Evolutionary conservation across 1,140 invertebrate genomes (phyloP), one percentile per base, ranked within the genome.

Genomic region (Temnothorax nylanderi): DNA sequence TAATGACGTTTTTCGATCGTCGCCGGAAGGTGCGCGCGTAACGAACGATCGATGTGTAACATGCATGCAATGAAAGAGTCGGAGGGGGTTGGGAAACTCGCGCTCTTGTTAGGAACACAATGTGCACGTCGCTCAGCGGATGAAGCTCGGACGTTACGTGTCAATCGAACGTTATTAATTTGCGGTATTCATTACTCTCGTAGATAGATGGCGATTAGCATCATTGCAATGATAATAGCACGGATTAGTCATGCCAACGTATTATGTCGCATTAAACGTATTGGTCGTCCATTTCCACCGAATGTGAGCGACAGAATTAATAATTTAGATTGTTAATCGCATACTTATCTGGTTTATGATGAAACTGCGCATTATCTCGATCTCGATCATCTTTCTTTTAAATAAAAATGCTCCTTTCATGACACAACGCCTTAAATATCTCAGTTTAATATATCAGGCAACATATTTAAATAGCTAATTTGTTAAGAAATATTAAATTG

Each of bases 161-260:
- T 64, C 62, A 54, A 72, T 86, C 60, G 60, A 87, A 62, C 32
- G 71, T 64, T 86, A 82, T 90, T 82, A 89, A 87, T 90, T 77
- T 85, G 77, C 78, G 62, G 80, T 76, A 78, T 78, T 76, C 82
- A 85, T 78, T 85, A 84, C 58, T 69, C 54, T 84, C 69, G 69
- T 37, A 84, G 69, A 74, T 84, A 84, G 72, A 78, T 67, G 47
- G 82, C 58, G 82, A 85, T 78, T 78, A 78, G 60, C 60, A 72
- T 84, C 80, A 56, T 60, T 74, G n/a, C n/a, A n/a, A n/a, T n/a
- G 69, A 84, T 75, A 84, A 84, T 62, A 69, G 69, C 69, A 84
- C 54, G 44, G 75, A 84, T 84, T 84, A 84, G 80, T 84, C 69
- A 84, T 84, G 80, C 80, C 54, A 65, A 51, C 54, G 54, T 75